Evolutionary conservation across 2,888 invertebrate genomes (phyloP).

Genomic region (Morpho helenor): DNA sequence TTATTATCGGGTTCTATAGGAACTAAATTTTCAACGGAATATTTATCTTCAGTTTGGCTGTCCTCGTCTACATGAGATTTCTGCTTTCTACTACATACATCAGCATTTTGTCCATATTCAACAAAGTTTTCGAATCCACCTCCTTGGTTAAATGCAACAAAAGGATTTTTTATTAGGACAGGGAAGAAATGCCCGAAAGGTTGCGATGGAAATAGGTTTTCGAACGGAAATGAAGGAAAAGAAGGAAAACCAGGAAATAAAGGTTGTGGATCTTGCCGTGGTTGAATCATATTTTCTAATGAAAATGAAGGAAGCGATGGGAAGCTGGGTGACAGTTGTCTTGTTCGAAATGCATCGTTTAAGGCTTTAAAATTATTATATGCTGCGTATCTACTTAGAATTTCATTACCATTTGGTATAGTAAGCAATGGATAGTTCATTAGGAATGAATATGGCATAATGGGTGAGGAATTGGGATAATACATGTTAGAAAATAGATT

Average conservation of each 20-base stretch:
- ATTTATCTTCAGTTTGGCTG: no score
- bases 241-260: slow-evolving; percentile 28
- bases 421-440: slow-evolving; percentile 55
- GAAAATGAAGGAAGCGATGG: slow-evolving; percentile 28
- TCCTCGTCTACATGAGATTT: slow-evolving; percentile 35
- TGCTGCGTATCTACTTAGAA: slow-evolving; percentile 17
- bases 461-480: slow-evolving; percentile 17
- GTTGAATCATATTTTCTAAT: slow-evolving; percentile 35
- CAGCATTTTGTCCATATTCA: slow-evolving; percentile 79
- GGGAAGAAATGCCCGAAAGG: slow-evolving; percentile 78
- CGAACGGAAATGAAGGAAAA: slow-evolving; percentile 28
- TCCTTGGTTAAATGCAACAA: slow-evolving; percentile 66
- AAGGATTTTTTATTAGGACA: slow-evolving; percentile 77
- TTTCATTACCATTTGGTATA: slow-evolving; percentile 40
- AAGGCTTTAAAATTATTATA: slow-evolving; percentile 36
- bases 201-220: slow-evolving; percentile 45
- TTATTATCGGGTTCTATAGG: slow-evolving; percentile 1
- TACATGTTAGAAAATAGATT: slow-evolving; percentile 24
- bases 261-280: slow-evolving; percentile 37
- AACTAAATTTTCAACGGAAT: no score
- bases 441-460: slow-evolving; percentile 42
- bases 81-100: slow-evolving; percentile 65
- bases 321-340: slow-evolving; percentile 32
- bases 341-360: slow-evolving; percentile 40
- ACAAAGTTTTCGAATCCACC: slow-evolving; percentile 76